Evolutionary conservation across 2,113 vertebrate species (phyloP), one percentile per base, ranked within the genome.

Genomic region (Cricetomys ansorgei): DNA sequence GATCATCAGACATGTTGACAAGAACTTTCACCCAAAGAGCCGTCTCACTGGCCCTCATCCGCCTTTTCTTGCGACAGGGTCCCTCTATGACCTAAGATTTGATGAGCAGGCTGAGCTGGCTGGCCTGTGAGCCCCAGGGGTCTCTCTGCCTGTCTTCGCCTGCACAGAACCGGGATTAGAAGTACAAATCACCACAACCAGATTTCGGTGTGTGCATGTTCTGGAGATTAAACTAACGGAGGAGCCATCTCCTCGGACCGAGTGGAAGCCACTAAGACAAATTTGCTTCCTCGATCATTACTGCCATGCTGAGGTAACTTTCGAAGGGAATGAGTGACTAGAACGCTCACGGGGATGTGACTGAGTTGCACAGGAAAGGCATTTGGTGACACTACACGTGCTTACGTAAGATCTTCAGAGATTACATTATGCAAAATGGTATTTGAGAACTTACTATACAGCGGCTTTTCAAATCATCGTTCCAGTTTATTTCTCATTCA

Each of bases 401-500:
- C 40, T 95, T 86, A 72, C 7, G 80, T 72, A 87, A 53, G 79
- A 93, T 37, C 75, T 86, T 94, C 55, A 59, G 89, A 89, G 62
- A 77, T 21, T 81, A 7, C 34, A 94, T 85, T 48, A 90, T 31
- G 2, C 50, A 92, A 69, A 55, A 16, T 55, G 84, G 57, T 75
- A 91, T 89, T 64, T 75, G 17, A 76, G 8, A 34, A 80, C 29
- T 89, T 57, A 86, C 59, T 91, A 88, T 5, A 25, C 57, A 84
- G 53, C 27, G 23, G 76, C 55, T 85, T 88, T 77, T 55, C 50
- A 94, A 84, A 89, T 86, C 96, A 95, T 11, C 70, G n/a, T 95
- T 95, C 85, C 1, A 90, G 13, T 65, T 55, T 87, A 70, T 92
- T 94, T 93, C 34, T 73, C 75, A 89, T 92, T 97, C 75, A 97